Base-by-base conservation (phyloP, 2,797 vertebrate species). In the Myiotriccus ornatus region DNA sequence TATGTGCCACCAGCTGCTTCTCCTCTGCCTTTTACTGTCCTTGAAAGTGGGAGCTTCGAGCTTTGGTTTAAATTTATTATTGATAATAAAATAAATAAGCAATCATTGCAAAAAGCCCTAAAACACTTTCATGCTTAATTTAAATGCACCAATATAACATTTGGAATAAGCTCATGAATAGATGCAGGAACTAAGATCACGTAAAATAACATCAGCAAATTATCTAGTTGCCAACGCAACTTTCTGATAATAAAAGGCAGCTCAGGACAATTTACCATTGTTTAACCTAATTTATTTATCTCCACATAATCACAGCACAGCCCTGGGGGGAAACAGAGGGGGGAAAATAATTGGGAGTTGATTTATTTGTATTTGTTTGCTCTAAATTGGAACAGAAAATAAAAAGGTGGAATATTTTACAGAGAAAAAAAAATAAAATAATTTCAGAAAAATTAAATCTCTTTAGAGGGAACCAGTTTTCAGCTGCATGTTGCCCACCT, bases 71-170 rank as follows among this genome's bases (percentile, higher is more conserved):
- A 79, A 95, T 95, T 86, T 87, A 96, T 96, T 95, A 95, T 94
- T 96, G 87, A 94, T 89, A 93, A 70, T 92, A 92, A 95, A 95
- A 88, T 88, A 90, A 96, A 93, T 92, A 93, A 96, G 85, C 89
- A 93, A 93, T 94, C 84, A 84, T 85, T 50, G 88, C 89, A 89
- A 95, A 96, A 94, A 95, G 91, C 75, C 93, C 91, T 89, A 85
- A 93, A 93, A 56, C 84, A 55, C 34, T 95, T 95, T 50, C 82
- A 73, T 91, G 92, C 84, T 85, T 95, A 87, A 91, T 96, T 96
- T 89, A 95, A 95, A 95, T 62, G 85, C 81, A 19, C 52, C 55
- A 6, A 7, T 57, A 64, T 16, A 88, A 76, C 71, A 47, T 74
- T 90, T 64, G 78, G 74, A 74, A 92, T 92, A 79, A 91, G 87